Base-by-base conservation (phyloP, 2,888 invertebrate genomes). In the Fissipunctia ypsillon region DNA sequence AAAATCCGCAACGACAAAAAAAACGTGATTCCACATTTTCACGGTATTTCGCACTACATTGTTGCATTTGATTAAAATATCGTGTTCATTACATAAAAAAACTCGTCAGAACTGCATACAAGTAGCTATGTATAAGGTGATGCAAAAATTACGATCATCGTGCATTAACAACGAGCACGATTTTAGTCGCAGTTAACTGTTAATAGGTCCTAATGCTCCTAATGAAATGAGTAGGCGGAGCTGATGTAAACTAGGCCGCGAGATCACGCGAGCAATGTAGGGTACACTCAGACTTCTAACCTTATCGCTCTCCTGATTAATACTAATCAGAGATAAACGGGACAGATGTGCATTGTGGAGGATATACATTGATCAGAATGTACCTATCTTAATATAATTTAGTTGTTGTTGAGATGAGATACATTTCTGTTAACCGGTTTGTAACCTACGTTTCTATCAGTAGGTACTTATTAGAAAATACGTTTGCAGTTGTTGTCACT, bases 241-340 rank as follows among this genome's bases (percentile, higher is more conserved):
- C 68, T 35, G 52, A 64, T 71, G 50, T 41, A 84, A 83, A 76
- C 64, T 84, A 88, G 89, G 84, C 84, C 48, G 22, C 73, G 31
- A 78, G 78, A 67, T 82, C 80, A 83, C 80, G 69, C 74, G 45
- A 73, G 54, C 70, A 69, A 80, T 80, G 76, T 68, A 63, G 61
- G 50, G 56, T 59, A 66, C 64, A 78, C 56, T 57, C 67, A 70
- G 69, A 70, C 73, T 70, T 70, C 31, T 78, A 59, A 66, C 71
- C 28, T 61, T 72, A 57, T 73, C 56, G 35, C 57, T 54, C 68
- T 68, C 71, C 56, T 73, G 67, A 72, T 48, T 50, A 66, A 50
- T 19, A 56, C 52, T 85, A 68, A 76, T 71, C 19, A 14, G 48
- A 69, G 69, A 54, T 71, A 74, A 54, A 19, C 31, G 9, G 38